phyloP scores from a whole-genome alignment of 2,888 invertebrate species.

The Pharmacophagus antenor region DNA sequence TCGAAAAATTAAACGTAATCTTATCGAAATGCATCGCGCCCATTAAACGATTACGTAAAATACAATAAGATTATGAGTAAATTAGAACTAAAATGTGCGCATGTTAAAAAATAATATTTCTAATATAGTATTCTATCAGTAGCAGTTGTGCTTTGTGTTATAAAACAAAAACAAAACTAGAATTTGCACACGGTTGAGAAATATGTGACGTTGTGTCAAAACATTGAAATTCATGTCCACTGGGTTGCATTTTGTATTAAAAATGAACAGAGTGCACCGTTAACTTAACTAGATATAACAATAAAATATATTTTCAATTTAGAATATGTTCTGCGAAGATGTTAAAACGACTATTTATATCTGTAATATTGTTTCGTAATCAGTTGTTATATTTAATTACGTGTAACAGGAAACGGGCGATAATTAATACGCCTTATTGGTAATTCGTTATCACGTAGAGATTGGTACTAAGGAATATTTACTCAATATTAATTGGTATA shows the following conservation, averaged over 20 bases:
- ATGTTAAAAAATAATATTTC: neutral
- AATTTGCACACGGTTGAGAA: neutral
- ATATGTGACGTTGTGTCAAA: constrained; percentile 5
- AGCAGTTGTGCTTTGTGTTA: neutral
- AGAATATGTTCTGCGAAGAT: neutral
- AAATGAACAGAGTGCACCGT: neutral
- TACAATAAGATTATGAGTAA: neutral
- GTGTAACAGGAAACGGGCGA: no score
- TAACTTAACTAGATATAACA: neutral
- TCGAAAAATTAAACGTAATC: no score
- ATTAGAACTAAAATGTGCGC: neutral
- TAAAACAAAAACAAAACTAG: neutral
- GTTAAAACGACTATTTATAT: no score
- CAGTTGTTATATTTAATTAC: no score
- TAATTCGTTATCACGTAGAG: no score
- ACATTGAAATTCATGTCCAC: neutral
- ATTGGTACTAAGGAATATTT: no score
- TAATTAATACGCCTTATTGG: no score
- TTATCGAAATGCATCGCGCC: no score
- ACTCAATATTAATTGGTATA: no score
- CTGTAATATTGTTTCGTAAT: neutral
- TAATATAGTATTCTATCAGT: neutral
- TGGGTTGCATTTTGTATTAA: neutral
- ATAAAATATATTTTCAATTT: neutral
- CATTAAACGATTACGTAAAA: no score